phyloP scores from a whole-genome alignment of 2,797 vertebrate species.

The Glyptemys insculpta region DNA sequence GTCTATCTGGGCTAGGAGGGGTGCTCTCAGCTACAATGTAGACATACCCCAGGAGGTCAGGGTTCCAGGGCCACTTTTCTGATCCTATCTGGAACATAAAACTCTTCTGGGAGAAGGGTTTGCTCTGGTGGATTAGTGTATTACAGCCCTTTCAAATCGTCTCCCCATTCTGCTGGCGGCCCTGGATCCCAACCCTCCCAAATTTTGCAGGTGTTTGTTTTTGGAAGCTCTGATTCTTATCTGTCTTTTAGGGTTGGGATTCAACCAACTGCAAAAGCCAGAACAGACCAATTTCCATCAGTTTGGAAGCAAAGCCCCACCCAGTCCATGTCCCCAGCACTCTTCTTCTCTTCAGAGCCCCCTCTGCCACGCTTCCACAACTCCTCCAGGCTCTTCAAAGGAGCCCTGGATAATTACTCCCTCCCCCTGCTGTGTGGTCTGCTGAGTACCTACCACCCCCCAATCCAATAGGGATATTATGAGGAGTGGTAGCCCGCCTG shows the following conservation, averaged over 20 bases:
- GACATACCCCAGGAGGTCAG: too few relatives aligned
- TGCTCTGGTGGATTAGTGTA: not conserved
- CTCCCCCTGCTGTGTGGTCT: not conserved
- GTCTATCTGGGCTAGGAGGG: too few relatives aligned
- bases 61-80: not conserved
- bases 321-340: not conserved
- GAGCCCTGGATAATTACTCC: not conserved
- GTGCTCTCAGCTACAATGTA: too few relatives aligned
- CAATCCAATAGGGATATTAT: not conserved
- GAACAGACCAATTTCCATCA: not conserved
- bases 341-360: not conserved
- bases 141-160: not conserved
- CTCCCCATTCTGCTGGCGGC: not conserved
- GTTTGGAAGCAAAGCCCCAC: not conserved
- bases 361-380: not conserved
- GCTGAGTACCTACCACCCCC: not conserved
- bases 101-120: not conserved
- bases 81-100: not conserved
- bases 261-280: not conserved
- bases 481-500: not conserved
- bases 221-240: not conserved
- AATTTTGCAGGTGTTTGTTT: not conserved
- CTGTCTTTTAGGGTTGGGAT: not conserved
- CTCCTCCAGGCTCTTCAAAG: not conserved
- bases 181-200: not conserved